phyloP scores from a whole-genome alignment of 2,888 invertebrate species.

The Oasisia sp. region DNA sequence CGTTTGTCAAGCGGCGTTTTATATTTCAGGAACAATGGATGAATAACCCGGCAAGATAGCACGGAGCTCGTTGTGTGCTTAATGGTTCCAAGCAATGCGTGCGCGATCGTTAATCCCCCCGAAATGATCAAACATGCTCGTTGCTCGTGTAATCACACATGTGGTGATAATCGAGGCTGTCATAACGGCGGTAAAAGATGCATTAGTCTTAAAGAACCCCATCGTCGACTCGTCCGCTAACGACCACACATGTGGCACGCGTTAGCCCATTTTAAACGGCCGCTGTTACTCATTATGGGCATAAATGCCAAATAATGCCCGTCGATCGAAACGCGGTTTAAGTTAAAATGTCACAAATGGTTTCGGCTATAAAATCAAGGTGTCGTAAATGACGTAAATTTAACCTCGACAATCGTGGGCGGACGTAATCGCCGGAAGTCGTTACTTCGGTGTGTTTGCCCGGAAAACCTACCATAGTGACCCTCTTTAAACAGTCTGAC shows the following conservation, averaged over 20 bases:
- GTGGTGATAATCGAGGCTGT: background rate
- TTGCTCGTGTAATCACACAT: background rate
- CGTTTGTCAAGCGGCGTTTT: too few relatives aligned
- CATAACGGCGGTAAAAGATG: background rate
- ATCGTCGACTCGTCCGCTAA: background rate
- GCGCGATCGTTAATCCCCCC: background rate
- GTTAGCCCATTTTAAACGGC: background rate
- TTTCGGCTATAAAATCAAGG: background rate
- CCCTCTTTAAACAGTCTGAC: background rate
- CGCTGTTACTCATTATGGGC: background rate
- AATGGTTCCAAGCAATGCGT: background rate
- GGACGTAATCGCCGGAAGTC: background rate
- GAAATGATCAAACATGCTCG: background rate
- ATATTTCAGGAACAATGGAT: background rate
- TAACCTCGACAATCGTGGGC: background rate
- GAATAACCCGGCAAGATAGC: background rate
- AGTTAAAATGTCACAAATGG: background rate
- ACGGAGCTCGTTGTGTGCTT: background rate
- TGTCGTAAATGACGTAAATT: background rate
- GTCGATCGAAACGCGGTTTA: background rate
- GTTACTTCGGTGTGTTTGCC: background rate
- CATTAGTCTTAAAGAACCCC: background rate
- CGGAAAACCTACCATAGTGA: background rate
- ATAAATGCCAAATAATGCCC: background rate
- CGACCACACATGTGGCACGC: background rate